Conservation (phyloP, 1,140 invertebrate genomes). For the Aphis gossypii region DNA sequence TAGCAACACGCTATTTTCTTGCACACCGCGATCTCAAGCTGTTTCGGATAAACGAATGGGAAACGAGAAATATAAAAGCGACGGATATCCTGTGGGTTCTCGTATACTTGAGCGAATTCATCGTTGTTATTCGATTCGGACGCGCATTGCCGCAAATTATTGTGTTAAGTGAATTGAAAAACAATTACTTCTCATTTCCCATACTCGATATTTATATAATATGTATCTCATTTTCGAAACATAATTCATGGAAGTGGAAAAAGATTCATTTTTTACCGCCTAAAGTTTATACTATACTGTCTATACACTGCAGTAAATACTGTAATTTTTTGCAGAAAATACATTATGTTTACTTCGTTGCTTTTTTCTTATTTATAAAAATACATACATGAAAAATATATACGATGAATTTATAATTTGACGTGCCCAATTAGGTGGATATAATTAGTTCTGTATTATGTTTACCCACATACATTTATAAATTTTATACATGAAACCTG, state of each 20-base stretch:
- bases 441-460: neutral
- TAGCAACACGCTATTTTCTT: slow-evolving; percentile 4
- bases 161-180: neutral
- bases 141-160: neutral
- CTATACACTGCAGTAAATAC: too few species aligned
- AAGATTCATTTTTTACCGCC: neutral
- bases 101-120: neutral
- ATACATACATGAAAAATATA: neutral
- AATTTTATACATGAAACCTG: neutral
- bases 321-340: neutral
- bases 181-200: neutral
- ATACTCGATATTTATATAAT: neutral
- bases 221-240: neutral
- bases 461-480: neutral
- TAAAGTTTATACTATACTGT: neutral
- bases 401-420: neutral
- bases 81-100: slow-evolving; percentile 39
- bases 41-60: slow-evolving; percentile 33
- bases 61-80: slow-evolving; percentile 26
- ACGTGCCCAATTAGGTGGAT: neutral
- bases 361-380: neutral
- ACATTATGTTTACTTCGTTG: too few species aligned
- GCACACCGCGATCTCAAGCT: slow-evolving; percentile 9
- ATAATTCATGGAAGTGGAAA: neutral
- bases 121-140: neutral